Percentiles rank a stretch among this genome's conserved stretches.
Conservation (phyloP, 2,113 vertebrate species). For the Chaetura pelagica region DNA sequence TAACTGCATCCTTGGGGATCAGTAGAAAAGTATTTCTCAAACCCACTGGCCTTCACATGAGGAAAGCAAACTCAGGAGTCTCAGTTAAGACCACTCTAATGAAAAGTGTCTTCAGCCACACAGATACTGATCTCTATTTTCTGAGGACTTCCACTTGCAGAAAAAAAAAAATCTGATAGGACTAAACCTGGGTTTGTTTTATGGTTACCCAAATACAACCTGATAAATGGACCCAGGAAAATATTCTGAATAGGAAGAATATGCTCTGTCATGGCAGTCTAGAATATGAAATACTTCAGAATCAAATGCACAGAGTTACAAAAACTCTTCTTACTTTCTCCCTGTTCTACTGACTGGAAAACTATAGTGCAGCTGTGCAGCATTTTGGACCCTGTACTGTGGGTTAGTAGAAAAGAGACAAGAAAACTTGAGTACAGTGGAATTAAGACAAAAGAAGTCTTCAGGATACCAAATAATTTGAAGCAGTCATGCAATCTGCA, state of each 20-base stretch:
- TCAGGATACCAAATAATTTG: neutral
- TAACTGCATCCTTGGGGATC: neutral
- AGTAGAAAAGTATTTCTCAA: neutral
- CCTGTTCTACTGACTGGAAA: neutral
- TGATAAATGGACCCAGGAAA: neutral
- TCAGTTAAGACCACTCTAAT: neutral
- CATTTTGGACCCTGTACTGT: neutral
- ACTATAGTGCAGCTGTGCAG: neutral
- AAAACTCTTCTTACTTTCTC: neutral
- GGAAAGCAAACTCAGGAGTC: neutral
- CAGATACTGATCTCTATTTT: too few relatives aligned
- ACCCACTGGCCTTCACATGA: neutral
- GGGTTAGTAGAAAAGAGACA: neutral
- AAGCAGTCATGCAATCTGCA: neutral
- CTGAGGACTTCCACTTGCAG: neutral
- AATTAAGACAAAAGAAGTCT: neutral
- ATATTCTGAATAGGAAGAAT: neutral
- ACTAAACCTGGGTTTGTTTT: neutral
- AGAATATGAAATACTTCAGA: neutral
- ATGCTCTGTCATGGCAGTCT: neutral
- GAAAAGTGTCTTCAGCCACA: neutral
- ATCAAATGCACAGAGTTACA: neutral
- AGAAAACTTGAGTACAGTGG: neutral
- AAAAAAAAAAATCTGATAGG: neutral
- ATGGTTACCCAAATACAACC: neutral